Percentiles rank a stretch among this genome's conserved stretches.
These are phyloP conservation scores for Drosophila seguyi DNA, from an alignment of 1,140 invertebrate species.

Conservation along the genomic window DNA sequence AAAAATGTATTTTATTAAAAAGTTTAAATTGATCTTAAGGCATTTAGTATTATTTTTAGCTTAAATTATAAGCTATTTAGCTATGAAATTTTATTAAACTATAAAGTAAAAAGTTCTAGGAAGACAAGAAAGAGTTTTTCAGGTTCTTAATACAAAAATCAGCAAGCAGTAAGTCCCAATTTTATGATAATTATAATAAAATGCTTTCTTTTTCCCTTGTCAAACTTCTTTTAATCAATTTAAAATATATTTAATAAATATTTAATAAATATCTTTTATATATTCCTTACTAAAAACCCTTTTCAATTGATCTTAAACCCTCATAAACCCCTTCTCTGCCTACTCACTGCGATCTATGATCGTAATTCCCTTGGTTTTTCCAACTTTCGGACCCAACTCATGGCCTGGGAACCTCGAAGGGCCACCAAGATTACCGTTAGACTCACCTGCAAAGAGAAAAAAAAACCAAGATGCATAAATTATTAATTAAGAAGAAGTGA, in stretches of 20 bases:
- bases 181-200: no score
- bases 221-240: not conserved
- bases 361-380: not conserved
- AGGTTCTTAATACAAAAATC: no score
- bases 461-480: constrained; percentile 55
- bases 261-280: not conserved
- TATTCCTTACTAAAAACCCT: not conserved
- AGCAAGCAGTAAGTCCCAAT: no score
- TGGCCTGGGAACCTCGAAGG: constrained; percentile 23
- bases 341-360: constrained; percentile 32
- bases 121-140: not conserved
- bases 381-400: constrained; percentile 3
- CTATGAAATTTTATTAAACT: no score
- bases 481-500: constrained; percentile 64
- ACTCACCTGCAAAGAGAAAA: constrained; percentile 67
- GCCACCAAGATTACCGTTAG: constrained; percentile 58
- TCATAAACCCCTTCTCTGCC: not conserved
- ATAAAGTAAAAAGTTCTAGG: not conserved
- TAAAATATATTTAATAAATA: not conserved
- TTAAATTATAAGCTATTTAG: no score
- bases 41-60: no score
- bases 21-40: no score
- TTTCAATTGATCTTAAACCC: not conserved
- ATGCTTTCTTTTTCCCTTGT: no score
- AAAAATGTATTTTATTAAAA: no score